These are phyloP conservation scores for Melieria omissa DNA, from an alignment of 2,888 invertebrate genomes.

Conservation along the genomic window DNA sequence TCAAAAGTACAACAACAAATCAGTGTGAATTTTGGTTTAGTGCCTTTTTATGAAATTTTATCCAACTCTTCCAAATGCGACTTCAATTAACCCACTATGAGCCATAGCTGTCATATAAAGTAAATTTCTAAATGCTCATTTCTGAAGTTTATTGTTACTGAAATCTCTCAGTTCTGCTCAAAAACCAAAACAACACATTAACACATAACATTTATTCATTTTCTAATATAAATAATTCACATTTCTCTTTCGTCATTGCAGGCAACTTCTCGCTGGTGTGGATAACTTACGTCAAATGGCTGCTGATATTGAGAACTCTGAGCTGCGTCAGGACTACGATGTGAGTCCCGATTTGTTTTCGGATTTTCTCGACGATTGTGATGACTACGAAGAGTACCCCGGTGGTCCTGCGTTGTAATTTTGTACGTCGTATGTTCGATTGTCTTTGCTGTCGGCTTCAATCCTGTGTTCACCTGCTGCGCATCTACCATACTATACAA, in stretches of 20 bases:
- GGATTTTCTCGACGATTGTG: constrained; percentile 57
- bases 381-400: constrained; percentile 56
- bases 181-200: no score
- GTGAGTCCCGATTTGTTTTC: constrained; percentile 58
- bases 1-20: no score
- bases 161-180: not conserved
- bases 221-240: not conserved
- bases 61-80: no score
- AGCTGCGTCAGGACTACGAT: constrained; percentile 54
- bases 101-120: no score
- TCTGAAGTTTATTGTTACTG: not conserved
- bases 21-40: no score
- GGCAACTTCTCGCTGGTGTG: constrained; percentile 75
- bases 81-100: no score
- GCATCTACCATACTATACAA: constrained; percentile 13
- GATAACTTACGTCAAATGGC: constrained; percentile 76
- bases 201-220: not conserved
- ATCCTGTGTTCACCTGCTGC: constrained; percentile 9
- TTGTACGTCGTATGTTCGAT: constrained; percentile 25
- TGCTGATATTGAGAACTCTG: constrained; percentile 72
- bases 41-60: no score
- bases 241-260: constrained; percentile 52
- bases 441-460: constrained; percentile 36
- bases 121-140: not conserved
- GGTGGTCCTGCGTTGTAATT: constrained; percentile 59